Base-by-base conservation (phyloP, 1,140 invertebrate genomes). In the Rhyacophila brunnea region DNA sequence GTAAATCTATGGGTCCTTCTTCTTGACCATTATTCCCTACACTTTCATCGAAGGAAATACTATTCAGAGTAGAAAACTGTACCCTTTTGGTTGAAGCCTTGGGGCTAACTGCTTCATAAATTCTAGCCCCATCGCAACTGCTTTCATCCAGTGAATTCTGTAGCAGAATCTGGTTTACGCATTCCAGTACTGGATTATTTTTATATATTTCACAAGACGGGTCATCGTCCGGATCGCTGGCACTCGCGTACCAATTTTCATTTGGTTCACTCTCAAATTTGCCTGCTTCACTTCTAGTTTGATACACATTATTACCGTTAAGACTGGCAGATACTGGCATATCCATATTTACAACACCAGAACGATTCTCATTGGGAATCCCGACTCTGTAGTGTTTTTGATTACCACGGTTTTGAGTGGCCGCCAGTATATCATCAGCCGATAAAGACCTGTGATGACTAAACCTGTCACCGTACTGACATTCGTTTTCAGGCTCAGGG, bases 161-260 rank as follows among this genome's bases (percentile, higher is more conserved):
- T 11, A 89, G 69, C 5, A 90, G 73, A 59, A 90, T 89, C 71
- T 89, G 87, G 75, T 89, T 89, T 20, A 90, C 87, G 66, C 87
- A 89, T 68, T 89, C 87, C 14, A 89, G 70, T 1, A 90, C 87
- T 1, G 87, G 87, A 73, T 89, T 89, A 64, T 89, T 86, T 68
- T 86, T 85, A 57, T 82, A 82, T 68, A 83, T 77, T 67, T 85
- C 84, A 67, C 81, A 81, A 1, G 80, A 75, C 45, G 82, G 78
- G 42, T 85, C 84, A 59, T 87, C 85, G 66, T 88, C 86, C 5
- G 84, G 83, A 62, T 87, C 85, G 63, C 85, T 87, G 1, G 81
- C 82, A 67, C 80, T 83, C 5, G 81, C 81, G 68, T 88, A 88
- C 86, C 86, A 88, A 65, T 86, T 87, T 59, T 85, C 83, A 66